These are phyloP conservation scores for Amphipyra berbera DNA, from an alignment of 2,888 invertebrate genomes.

Conservation along the genomic window DNA sequence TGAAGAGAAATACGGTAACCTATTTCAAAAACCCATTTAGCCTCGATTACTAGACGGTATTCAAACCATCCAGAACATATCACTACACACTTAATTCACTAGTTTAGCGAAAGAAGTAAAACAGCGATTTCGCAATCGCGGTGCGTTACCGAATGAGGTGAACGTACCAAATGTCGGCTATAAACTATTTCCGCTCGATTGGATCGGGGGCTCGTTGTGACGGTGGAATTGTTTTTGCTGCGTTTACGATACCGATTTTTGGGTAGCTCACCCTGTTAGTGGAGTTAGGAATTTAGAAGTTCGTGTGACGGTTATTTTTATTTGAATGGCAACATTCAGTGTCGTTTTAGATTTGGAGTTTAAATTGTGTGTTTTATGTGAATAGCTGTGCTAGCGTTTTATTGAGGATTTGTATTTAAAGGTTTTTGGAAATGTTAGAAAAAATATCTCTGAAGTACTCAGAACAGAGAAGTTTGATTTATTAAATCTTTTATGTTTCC, in stretches of 20 bases:
- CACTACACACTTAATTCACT: conserved; percentile 12
- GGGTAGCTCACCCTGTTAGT: conserved; percentile 42
- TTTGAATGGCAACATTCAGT: not conserved
- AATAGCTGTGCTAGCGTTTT: too few species aligned
- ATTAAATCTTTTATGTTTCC: too few species aligned
- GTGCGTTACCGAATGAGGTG: conserved; percentile 65
- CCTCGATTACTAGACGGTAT: conserved; percentile 14
- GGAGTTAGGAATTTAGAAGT: conserved; percentile 21
- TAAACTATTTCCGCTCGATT: conserved; percentile 77
- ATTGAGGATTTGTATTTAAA: too few species aligned
- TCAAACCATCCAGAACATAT: conserved; percentile 13
- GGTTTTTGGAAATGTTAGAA: too few species aligned
- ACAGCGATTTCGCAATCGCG: conserved; percentile 42
- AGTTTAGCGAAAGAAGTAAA: conserved; percentile 47
- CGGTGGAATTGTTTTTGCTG: conserved; percentile 53
- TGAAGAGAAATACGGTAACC: not conserved
- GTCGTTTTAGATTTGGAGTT: not conserved
- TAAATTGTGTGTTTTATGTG: not conserved
- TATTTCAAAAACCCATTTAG: conserved; percentile 14
- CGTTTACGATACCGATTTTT: conserved; percentile 46
- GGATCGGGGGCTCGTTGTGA: conserved; percentile 40
- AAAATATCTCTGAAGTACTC: too few species aligned
- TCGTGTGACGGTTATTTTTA: conserved; percentile 16
- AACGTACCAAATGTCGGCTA: conserved; percentile 68
- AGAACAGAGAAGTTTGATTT: too few species aligned